Evolutionary conservation across 2,797 vertebrate species (phyloP).

Genomic region (Acropternis orthonyx): DNA sequence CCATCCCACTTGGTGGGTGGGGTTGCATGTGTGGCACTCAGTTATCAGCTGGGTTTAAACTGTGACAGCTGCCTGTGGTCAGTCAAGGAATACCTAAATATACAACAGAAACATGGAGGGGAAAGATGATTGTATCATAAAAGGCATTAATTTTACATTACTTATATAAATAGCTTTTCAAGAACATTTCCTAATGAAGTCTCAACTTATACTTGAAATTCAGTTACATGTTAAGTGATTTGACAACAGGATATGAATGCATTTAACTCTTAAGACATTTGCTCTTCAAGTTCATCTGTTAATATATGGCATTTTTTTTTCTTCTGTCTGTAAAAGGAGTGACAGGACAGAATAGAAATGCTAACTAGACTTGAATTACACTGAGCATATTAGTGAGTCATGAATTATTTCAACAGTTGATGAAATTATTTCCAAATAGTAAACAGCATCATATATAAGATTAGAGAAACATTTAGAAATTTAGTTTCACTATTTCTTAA

Average conservation of each 20-base stretch:
- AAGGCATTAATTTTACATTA: not conserved
- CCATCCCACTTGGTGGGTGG: accelerated
- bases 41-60: not conserved
- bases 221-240: not conserved
- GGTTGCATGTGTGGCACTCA: not conserved
- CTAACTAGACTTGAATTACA: not conserved
- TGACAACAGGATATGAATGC: constrained; percentile 7
- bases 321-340: not conserved
- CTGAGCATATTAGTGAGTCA: not conserved
- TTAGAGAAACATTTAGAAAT: not conserved
- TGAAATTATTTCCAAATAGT: not conserved
- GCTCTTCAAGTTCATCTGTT: not conserved
- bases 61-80: not conserved
- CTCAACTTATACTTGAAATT: constrained; percentile 17
- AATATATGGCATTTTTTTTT: not conserved
- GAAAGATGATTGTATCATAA: not conserved
- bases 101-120: not conserved
- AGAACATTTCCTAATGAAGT: not conserved
- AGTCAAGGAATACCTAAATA: not conserved
- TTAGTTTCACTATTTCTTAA: not conserved
- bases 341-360: not conserved
- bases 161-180: not conserved
- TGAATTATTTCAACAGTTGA: not conserved
- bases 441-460: not conserved
- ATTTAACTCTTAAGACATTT: not conserved